Percentiles rank a stretch among this genome's conserved stretches.
Evolutionary conservation across 1,140 invertebrate genomes (phyloP).

Genomic region (Arion vulgaris): DNA sequence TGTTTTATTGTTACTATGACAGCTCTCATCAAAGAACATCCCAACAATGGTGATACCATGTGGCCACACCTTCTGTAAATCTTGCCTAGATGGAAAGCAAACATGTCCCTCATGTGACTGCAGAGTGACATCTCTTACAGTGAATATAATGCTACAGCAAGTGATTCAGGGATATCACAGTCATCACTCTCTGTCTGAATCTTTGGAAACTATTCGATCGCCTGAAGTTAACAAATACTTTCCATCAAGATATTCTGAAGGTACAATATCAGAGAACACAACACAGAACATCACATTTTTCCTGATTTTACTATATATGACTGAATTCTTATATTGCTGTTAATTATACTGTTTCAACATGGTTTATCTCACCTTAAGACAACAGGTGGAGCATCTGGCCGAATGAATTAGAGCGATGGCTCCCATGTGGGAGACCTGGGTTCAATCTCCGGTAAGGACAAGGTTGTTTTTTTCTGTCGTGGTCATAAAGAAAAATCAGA

Average conservation of each 20-base stretch:
- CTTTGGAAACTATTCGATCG: not conserved
- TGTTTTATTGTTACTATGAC: slow-evolving; percentile 3
- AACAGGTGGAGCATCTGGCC: no score
- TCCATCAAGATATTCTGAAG: not conserved
- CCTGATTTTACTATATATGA: no score
- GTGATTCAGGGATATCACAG: slow-evolving; percentile 58
- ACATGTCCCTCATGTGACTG: slow-evolving; percentile 55
- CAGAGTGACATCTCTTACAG: slow-evolving; percentile 46
- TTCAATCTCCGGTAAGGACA: no score
- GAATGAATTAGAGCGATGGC: no score
- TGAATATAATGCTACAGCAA: slow-evolving; percentile 61
- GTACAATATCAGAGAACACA: not conserved
- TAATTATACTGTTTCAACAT: no score
- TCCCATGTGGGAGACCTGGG: no score
- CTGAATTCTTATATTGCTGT: no score
- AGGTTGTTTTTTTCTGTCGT: no score
- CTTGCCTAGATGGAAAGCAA: slow-evolving; percentile 45
- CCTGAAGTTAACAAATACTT: not conserved
- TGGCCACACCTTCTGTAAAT: slow-evolving; percentile 57
- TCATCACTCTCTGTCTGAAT: not conserved
- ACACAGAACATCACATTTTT: no score
- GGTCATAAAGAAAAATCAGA: no score
- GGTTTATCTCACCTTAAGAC: no score
- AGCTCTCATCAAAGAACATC: slow-evolving; percentile 44
- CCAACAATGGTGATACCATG: slow-evolving; percentile 59